phyloP scores from a whole-genome alignment of 1,140 invertebrate genomes.

The Latrodectus geometricus region DNA sequence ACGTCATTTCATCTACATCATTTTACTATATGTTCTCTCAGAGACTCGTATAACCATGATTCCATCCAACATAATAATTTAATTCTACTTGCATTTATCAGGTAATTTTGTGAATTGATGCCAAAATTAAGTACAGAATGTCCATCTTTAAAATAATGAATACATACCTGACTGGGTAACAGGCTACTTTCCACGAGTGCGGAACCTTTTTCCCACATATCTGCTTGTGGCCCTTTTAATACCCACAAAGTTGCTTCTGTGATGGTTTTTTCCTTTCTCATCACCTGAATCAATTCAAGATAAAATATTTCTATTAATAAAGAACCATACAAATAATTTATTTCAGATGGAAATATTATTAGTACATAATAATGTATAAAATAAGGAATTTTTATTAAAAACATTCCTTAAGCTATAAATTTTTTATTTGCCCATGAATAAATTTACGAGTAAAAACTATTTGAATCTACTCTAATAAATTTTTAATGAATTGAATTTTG shows the following conservation, averaged over 20 bases:
- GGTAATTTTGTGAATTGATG: too few species aligned
- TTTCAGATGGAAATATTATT: neutral
- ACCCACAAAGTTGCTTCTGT: conserved; percentile 40
- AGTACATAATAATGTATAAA: too few species aligned
- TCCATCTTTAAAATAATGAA: neutral
- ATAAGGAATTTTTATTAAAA: neutral
- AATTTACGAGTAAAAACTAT: neutral
- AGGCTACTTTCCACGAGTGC: neutral
- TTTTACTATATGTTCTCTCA: too few species aligned
- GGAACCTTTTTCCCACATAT: conserved; percentile 29
- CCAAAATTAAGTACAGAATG: too few species aligned
- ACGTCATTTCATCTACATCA: too few species aligned
- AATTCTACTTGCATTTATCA: neutral
- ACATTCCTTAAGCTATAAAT: neutral
- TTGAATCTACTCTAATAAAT: neutral
- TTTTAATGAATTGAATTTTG: neutral
- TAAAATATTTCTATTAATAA: neutral
- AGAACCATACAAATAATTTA: neutral
- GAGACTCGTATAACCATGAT: too few species aligned
- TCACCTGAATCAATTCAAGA: neutral
- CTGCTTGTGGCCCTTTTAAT: neutral
- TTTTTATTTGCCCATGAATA: neutral
- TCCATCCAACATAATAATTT: too few species aligned
- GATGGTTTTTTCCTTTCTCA: conserved; percentile 14
- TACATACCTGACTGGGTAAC: conserved; percentile 14